Evolutionary conservation across 2,797 vertebrate species (phyloP).

Genomic region (Bovichtus variegatus): DNA sequence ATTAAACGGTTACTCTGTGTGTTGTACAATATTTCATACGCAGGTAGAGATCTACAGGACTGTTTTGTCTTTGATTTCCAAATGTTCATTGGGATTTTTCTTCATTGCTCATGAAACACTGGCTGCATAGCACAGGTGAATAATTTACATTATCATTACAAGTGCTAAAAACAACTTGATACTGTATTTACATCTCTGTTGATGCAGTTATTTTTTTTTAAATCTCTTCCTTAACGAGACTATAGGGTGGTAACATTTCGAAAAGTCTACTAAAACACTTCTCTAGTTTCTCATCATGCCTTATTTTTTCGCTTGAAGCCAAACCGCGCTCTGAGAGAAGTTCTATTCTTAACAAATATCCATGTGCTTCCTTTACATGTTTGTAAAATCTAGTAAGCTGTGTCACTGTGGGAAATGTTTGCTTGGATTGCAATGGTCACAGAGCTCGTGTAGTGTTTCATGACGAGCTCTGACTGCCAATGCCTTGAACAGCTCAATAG

Average conservation of each 20-base stretch:
- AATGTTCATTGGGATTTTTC: not conserved
- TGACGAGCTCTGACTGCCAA: conserved; percentile 42
- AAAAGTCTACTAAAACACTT: not conserved
- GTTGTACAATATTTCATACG: not conserved
- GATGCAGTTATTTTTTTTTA: too few species aligned
- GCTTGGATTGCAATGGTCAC: conserved; percentile 29
- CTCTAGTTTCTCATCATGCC: not conserved
- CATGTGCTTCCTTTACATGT: conserved; percentile 22
- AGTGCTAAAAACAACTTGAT: too few species aligned
- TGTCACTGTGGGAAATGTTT: conserved; percentile 44
- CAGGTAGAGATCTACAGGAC: not conserved
- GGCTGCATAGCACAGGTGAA: not conserved
- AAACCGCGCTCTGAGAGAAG: not conserved
- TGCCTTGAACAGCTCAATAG: conserved; percentile 61
- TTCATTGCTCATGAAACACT: not conserved
- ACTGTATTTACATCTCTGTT: too few species aligned
- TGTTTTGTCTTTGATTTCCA: not conserved
- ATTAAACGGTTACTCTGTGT: not conserved
- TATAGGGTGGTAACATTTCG: not conserved
- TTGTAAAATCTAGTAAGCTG: conserved; percentile 29
- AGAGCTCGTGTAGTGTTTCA: conserved; percentile 69
- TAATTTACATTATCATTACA: not conserved
- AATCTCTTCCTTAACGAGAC: too few species aligned
- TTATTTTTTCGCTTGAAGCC: not conserved
- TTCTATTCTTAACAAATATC: conserved; percentile 19